Base-by-base conservation (phyloP, 2,797 vertebrate genomes). In the Erpetoichthys calabaricus region DNA sequence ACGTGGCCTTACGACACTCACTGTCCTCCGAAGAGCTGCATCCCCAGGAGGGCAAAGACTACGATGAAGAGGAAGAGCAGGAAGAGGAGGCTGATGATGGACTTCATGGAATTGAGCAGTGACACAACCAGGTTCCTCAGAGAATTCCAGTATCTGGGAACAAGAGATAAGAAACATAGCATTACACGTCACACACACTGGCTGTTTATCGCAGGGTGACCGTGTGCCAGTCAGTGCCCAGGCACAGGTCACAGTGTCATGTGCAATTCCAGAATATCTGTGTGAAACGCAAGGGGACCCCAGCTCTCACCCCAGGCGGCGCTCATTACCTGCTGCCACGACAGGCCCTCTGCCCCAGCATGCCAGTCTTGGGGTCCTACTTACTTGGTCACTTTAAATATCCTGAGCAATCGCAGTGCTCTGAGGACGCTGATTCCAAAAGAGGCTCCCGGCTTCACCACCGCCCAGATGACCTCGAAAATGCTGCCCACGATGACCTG, bases 381-480 rank as follows among this genome's bases (percentile, higher is more conserved):
- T 69, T 79, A 98, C 94, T 98, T 98, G 1, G 94, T 98, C 52
- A 98, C 94, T 76, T 98, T 98, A 77, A 98, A 98, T 65, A 97
- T 96, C 70, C 94, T 77, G 62, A 98, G 86, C 69, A 98, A 67
- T 1, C 94, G 79, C 8, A 98, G 85, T 0, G 94, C 94, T 60
- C 94, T 77, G 67, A 97, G 73, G 4, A 98, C 94, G 0, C 94
- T 98, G 75, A 98, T 97, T 42, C 94, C 94, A 4, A 97, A 98
- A 0, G 94, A 97, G 1, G 94, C 89, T 0, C 92, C 92, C 0
- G 94, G 94, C 70, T 95, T 97, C 63, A 97, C 86, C 2, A 87
- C 91, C 0, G 92, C 91, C 94, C 94, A 97, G 47, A 97, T 84
- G 7, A 98, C 94, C 75, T 98, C 94, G 46, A 98, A 97, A 67